Base-by-base conservation (phyloP, 2,113 vertebrate species). In the Sinocyclocheilus anshuiensis region DNA sequence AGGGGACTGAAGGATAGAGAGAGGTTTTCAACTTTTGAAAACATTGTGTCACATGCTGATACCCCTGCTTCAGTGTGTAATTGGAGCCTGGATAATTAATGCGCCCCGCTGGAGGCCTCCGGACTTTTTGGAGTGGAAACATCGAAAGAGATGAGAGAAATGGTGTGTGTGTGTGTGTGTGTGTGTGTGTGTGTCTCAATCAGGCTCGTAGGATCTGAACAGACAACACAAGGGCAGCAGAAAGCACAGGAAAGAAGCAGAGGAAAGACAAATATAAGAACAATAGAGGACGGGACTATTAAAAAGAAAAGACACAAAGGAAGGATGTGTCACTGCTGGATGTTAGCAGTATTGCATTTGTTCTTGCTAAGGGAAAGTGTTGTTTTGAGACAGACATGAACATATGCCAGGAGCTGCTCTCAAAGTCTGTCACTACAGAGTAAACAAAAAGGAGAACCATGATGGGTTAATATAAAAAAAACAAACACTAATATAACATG, bases 71-170 rank as follows among this genome's bases (percentile, higher is more conserved):
- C n/a, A 53, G 36, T 61, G 36, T 89, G 86, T 87, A 89, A 90
- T 79, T 36, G 77, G 80, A 88, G 83, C 48, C 77, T 33, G n/a
- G 83, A 85, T 86, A 87, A 83, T 86, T 86, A 80, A 72, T 67
- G 80, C 57, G 9, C 48, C 86, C 83, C 15, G 39, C 57, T 69
- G 79, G 48, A 72, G 77, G 77, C 88, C 84, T 65, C 83, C 2
- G 13, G 42, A 86, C 63, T 71, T 85, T 87, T 75, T 87, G 59
- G 88, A 86, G 87, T 87, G 85, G 85, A 90, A 89, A 88, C 81
- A 88, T 86, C 53, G 75, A 76, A 80, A 63, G 59, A 81, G 59
- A 57, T 77, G 83, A 78, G 74, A 86, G 50, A 50, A 24, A 84
- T 83, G 59, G 42, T 71, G 45, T 74, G 65, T 79, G 83, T 76